These are phyloP conservation scores for Drosophila birchii DNA, from an alignment of 2,888 invertebrate genomes.

Conservation along the genomic window DNA sequence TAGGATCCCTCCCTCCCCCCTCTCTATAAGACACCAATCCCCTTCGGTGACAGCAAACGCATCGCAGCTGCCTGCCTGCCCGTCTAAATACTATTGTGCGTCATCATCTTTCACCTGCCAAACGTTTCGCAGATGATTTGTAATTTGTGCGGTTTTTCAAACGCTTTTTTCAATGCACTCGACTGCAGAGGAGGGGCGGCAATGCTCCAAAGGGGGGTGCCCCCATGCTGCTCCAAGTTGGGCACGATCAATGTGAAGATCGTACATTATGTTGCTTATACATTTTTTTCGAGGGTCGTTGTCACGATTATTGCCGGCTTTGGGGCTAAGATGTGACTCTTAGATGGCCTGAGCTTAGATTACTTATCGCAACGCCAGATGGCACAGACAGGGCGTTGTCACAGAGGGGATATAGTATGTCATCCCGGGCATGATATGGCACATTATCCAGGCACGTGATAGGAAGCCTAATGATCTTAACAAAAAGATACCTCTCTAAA, in stretches of 20 bases:
- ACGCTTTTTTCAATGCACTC: slow-evolving; percentile 41
- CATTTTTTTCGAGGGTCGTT: slow-evolving; percentile 52
- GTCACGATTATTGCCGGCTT: slow-evolving; percentile 61
- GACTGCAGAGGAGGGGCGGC: slow-evolving; percentile 28
- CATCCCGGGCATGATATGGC: neutral
- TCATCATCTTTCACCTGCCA: slow-evolving; percentile 74
- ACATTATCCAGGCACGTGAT: slow-evolving; percentile 8
- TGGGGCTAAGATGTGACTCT: slow-evolving; percentile 18
- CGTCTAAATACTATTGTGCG: slow-evolving; percentile 58
- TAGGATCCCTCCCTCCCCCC: neutral
- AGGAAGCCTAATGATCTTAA: slow-evolving; percentile 1
- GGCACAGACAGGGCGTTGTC: slow-evolving; percentile 29
- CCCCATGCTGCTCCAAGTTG: neutral
- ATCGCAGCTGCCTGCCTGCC: slow-evolving; percentile 16
- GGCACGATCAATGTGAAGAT: slow-evolving; percentile 53
- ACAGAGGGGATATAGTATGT: slow-evolving; percentile 5
- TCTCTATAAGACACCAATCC: neutral
- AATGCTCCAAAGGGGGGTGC: slow-evolving; percentile 16
- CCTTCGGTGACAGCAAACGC: slow-evolving; percentile 11
- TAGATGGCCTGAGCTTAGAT: slow-evolving; percentile 20
- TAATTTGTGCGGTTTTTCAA: slow-evolving; percentile 55
- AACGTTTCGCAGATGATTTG: slow-evolving; percentile 57
- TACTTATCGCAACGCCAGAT: slow-evolving; percentile 26
- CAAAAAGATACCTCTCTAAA: neutral
- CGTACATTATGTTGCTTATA: slow-evolving; percentile 52